Conservation (phyloP, 1,140 invertebrate genomes). For the Tyrophagus putrescentiae region DNA sequence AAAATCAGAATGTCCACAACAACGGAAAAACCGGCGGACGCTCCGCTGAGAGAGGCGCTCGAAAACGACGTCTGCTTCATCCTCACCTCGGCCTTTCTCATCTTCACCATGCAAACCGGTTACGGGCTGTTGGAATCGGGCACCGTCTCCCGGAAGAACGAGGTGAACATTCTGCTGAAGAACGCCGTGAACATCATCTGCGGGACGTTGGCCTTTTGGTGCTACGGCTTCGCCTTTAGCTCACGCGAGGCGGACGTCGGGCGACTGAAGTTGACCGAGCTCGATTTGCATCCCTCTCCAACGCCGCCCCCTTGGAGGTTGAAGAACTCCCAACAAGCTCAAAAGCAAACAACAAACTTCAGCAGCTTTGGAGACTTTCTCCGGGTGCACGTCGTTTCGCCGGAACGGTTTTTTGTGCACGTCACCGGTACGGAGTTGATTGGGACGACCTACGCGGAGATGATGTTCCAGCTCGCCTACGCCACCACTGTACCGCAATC, state of each 20-base stretch:
- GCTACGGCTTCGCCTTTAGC: constrained; percentile 32
- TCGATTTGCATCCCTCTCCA: constrained; percentile 21
- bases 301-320: constrained; percentile 8
- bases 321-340: neutral
- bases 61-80: constrained; percentile 28
- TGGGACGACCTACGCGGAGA: constrained; percentile 32
- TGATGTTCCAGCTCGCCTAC: constrained; percentile 31
- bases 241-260: constrained; percentile 25
- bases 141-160: constrained; percentile 33
- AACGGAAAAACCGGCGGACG: too few species aligned
- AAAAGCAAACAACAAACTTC: constrained; percentile 10
- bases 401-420: constrained; percentile 29
- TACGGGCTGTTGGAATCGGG: constrained; percentile 34
- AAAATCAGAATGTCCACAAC: too few species aligned
- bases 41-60: neutral
- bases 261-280: neutral
- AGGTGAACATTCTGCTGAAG: constrained; percentile 35
- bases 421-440: constrained; percentile 27
- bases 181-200: constrained; percentile 33
- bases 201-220: constrained; percentile 33
- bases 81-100: constrained; percentile 27
- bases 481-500: constrained; percentile 27
- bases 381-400: constrained; percentile 28
- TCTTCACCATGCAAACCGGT: constrained; percentile 30
- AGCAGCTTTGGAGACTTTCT: constrained; percentile 28